Percentiles rank a stretch among this genome's conserved stretches.
phyloP scores from a whole-genome alignment of 2,113 vertebrate genomes.

The Percina caprodes region DNA sequence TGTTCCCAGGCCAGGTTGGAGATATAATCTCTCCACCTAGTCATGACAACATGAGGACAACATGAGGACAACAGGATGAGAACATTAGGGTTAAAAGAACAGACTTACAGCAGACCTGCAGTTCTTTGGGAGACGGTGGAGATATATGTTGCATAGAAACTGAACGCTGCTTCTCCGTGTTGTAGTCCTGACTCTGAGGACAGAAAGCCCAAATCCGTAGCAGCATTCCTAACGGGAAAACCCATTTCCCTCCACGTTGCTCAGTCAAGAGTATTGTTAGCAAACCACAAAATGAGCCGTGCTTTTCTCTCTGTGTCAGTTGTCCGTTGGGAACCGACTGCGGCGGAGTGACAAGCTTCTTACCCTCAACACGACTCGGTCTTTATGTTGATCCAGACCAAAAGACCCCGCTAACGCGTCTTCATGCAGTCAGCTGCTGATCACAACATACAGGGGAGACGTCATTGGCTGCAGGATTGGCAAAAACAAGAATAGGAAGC shows the following conservation, averaged over 20 bases:
- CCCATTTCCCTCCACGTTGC: slow-evolving; percentile 27
- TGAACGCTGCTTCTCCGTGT: too few species aligned
- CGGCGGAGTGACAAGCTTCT: neutral
- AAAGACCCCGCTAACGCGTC: slow-evolving; percentile 9
- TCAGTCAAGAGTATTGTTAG: slow-evolving; percentile 26
- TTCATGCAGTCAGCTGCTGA: slow-evolving; percentile 34
- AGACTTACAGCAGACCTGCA: too few species aligned
- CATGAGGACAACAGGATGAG: too few species aligned
- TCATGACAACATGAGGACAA: too few species aligned
- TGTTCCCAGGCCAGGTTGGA: too few species aligned
- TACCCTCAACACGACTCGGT: neutral
- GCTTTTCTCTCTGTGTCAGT: slow-evolving; percentile 24
- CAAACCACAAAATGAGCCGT: slow-evolving; percentile 17
- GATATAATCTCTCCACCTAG: too few species aligned
- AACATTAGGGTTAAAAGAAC: too few species aligned
- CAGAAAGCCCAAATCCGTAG: neutral
- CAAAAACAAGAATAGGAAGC: slow-evolving; percentile 79
- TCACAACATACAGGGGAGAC: slow-evolving; percentile 49
- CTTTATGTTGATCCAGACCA: slow-evolving; percentile 9
- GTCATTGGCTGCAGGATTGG: slow-evolving; percentile 75
- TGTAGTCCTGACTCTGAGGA: too few species aligned
- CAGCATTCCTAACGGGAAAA: slow-evolving; percentile 44
- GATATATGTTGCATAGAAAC: too few species aligned
- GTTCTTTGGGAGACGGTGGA: too few species aligned
- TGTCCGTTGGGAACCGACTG: neutral